phyloP scores from a whole-genome alignment of 2,113 vertebrate genomes.

The Geothlypis trichas region DNA sequence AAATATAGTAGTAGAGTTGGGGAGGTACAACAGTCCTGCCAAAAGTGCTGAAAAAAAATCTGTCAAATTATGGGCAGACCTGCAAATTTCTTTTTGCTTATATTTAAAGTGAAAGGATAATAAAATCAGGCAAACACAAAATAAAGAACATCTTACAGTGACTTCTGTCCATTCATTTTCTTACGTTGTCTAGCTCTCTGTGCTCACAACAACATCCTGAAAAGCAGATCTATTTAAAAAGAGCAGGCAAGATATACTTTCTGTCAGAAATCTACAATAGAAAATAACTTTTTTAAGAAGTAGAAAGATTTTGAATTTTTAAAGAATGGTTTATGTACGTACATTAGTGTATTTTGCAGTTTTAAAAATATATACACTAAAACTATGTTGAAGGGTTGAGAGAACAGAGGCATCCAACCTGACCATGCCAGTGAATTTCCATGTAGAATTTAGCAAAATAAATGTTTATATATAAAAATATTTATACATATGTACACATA shows the following conservation, averaged over 20 bases:
- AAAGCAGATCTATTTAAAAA: neutral
- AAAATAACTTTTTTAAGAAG: neutral
- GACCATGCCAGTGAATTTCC: neutral
- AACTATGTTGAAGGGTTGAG: neutral
- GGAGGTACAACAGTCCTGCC: neutral
- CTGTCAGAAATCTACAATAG: neutral
- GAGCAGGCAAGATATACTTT: neutral
- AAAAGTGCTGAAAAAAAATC: neutral
- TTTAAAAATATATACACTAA: neutral
- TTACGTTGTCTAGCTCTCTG: neutral
- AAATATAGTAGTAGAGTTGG: neutral
- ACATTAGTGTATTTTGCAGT: neutral
- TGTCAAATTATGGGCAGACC: neutral
- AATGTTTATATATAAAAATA: neutral
- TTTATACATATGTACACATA: too few species aligned
- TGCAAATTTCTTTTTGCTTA: neutral
- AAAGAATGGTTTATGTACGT: neutral
- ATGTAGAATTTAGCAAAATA: neutral
- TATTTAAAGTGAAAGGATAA: neutral
- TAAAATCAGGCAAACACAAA: neutral
- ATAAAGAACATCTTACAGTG: neutral
- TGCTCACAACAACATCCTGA: neutral
- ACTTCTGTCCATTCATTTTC: neutral
- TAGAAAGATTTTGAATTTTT: neutral
- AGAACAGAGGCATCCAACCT: neutral